These are phyloP conservation scores for Anguilla japonica DNA, from an alignment of 2,113 vertebrate species.

Conservation along the genomic window DNA sequence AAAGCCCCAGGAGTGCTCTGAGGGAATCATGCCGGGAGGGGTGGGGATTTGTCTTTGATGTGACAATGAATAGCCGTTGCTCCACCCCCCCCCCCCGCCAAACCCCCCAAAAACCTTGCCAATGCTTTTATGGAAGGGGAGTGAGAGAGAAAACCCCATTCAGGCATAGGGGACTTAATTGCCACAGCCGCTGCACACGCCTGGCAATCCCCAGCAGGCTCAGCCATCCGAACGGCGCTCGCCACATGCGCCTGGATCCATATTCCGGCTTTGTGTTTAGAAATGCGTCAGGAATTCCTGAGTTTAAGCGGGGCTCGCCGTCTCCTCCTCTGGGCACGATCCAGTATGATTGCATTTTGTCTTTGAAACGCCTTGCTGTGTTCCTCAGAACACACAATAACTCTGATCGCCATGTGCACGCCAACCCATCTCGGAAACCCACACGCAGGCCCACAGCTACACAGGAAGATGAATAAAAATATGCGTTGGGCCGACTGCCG, in stretches of 20 bases:
- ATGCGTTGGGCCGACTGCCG: slow-evolving; percentile 13
- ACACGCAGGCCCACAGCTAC: not conserved
- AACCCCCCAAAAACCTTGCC: slow-evolving; percentile 42
- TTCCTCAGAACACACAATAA: slow-evolving; percentile 8
- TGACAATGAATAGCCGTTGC: slow-evolving; percentile 58
- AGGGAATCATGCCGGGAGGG: slow-evolving; percentile 48
- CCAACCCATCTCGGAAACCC: not conserved
- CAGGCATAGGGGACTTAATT: slow-evolving; percentile 47
- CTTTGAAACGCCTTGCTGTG: not conserved
- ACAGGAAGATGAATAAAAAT: not conserved
- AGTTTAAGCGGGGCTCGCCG: not conserved
- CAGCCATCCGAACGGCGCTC: not conserved
- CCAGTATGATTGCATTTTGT: not conserved
- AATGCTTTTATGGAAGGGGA: slow-evolving; percentile 58
- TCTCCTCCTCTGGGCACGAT: not conserved
- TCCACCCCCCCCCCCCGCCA: slow-evolving; percentile 15
- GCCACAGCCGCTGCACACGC: slow-evolving; percentile 24
- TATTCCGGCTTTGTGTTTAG: not conserved
- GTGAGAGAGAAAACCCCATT: slow-evolving; percentile 44
- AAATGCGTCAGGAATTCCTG: not conserved
- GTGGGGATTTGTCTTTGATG: slow-evolving; percentile 61
- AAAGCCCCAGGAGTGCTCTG: slow-evolving; percentile 47
- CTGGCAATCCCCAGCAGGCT: slow-evolving; percentile 49
- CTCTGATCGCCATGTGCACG: not conserved
- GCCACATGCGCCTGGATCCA: not conserved